These are phyloP conservation scores for Balaeniceps rex DNA, from an alignment of 2,113 vertebrate genomes.

Conservation along the genomic window DNA sequence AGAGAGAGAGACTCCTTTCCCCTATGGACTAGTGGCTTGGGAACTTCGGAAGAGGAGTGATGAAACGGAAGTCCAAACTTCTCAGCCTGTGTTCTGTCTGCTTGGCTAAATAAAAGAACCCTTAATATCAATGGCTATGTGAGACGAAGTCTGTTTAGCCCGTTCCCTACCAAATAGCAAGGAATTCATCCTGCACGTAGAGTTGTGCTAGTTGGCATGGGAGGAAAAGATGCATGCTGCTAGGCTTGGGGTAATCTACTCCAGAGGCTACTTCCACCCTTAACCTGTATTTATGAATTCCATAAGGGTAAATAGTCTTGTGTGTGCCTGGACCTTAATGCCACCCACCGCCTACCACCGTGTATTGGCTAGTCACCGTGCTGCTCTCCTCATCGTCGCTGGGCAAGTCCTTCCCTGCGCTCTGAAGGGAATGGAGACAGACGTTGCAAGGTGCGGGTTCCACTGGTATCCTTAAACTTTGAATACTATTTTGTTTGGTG, in stretches of 20 bases:
- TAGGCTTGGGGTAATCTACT: not conserved
- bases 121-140: not conserved
- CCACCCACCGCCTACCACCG: fast-evolving
- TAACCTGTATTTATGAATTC: not conserved
- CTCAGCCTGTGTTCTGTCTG: not conserved
- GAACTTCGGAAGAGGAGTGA: not conserved
- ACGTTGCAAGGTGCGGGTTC: not conserved
- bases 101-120: not conserved
- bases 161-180: not conserved
- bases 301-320: not conserved
- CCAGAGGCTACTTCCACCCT: not conserved
- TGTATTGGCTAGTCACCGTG: not conserved
- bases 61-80: not conserved
- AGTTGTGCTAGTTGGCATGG: not conserved
- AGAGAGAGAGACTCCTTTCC: not conserved
- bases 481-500: not conserved
- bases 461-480: not conserved
- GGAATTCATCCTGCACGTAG: not conserved
- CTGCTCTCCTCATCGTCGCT: fast-evolving
- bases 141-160: not conserved
- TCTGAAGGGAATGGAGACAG: not conserved
- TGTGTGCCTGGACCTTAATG: not conserved
- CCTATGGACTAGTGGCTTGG: not conserved
- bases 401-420: not conserved
- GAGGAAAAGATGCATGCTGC: not conserved